A percentile compares a stretch with the other conserved stretches of the same genome.
Evolutionary conservation across 2,113 vertebrate species (phyloP).

Genomic region (Amia ocellicauda): DNA sequence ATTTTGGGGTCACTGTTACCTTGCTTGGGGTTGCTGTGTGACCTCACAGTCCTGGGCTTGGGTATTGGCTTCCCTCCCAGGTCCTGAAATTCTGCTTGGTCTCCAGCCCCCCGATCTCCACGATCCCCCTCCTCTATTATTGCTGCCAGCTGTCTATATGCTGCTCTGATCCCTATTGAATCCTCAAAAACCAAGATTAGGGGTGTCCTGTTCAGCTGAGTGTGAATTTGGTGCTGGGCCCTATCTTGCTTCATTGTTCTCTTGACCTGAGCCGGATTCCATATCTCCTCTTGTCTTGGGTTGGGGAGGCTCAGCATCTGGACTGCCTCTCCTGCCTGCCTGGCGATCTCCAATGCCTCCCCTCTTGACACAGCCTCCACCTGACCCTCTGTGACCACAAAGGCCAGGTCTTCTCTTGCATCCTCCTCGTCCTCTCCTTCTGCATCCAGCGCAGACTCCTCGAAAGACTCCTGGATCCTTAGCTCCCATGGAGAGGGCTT

Average conservation of each 20-base stretch:
- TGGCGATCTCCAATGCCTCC: slow-evolving; percentile 15
- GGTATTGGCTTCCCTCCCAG: slow-evolving; percentile 27
- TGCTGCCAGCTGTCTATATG: slow-evolving; percentile 35
- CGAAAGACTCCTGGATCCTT: slow-evolving; percentile 28
- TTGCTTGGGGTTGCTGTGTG: neutral
- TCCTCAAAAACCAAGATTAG: slow-evolving; percentile 32
- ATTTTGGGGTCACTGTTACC: neutral
- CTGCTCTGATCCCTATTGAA: slow-evolving; percentile 25
- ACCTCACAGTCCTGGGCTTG: slow-evolving; percentile 31
- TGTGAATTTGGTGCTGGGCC: no score
- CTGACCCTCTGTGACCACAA: slow-evolving; percentile 40
- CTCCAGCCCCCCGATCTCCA: neutral
- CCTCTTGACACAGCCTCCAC: slow-evolving; percentile 37
- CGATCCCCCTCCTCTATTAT: slow-evolving; percentile 29
- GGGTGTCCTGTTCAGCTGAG: slow-evolving; percentile 25
- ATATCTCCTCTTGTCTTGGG: slow-evolving; percentile 19
- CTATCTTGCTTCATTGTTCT: neutral
- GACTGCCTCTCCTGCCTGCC: slow-evolving; percentile 20
- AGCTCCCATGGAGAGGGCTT: slow-evolving; percentile 21
- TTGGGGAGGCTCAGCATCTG: slow-evolving; percentile 38
- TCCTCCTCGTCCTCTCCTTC: slow-evolving; percentile 7
- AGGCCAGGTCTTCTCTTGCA: slow-evolving; percentile 24
- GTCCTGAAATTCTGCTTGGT: neutral
- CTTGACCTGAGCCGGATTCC: slow-evolving; percentile 1
- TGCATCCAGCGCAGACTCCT: no score